phyloP scores from a whole-genome alignment of 1,140 invertebrate species.

The Notospermus geniculatus region DNA sequence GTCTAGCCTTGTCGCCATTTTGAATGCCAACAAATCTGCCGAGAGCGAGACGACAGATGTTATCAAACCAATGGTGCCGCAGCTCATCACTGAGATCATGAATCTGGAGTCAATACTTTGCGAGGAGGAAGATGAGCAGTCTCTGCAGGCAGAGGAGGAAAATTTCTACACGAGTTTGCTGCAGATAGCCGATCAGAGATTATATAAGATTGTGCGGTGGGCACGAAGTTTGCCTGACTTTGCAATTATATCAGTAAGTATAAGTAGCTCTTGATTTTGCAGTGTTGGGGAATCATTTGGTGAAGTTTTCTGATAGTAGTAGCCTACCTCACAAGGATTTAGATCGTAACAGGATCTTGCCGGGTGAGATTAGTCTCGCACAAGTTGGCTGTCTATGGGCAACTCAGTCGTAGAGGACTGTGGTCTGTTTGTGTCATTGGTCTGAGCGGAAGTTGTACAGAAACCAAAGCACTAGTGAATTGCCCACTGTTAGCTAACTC shows the following conservation, averaged over 20 bases:
- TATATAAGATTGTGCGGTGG: constrained; percentile 98
- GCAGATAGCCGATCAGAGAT: constrained; percentile 80
- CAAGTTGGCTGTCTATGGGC: no score
- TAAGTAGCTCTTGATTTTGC: no score
- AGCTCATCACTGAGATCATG: constrained; percentile 48
- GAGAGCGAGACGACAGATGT: constrained; percentile 7
- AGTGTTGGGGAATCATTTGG: no score
- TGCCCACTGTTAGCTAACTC: no score
- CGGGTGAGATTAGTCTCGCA: no score
- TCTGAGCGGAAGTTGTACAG: no score
- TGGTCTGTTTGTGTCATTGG: no score
- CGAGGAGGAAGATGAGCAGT: constrained; percentile 46
- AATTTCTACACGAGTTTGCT: constrained; percentile 44
- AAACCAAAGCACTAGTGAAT: no score
- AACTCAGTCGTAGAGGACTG: no score
- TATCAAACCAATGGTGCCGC: constrained; percentile 33
- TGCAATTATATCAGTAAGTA: constrained; percentile 75
- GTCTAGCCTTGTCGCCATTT: constrained; percentile 32
- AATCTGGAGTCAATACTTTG: constrained; percentile 49
- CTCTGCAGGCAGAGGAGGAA: constrained; percentile 28
- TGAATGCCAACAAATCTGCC: constrained; percentile 23
- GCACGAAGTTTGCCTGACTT: constrained; percentile 95
- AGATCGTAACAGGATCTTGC: no score
- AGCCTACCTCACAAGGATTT: no score
- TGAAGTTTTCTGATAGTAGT: no score